Evolutionary conservation across 23 tunicate genomes (phyloP), one percentile per base, ranked within the genome.

Genomic region (Aplidium turbinatum): DNA sequence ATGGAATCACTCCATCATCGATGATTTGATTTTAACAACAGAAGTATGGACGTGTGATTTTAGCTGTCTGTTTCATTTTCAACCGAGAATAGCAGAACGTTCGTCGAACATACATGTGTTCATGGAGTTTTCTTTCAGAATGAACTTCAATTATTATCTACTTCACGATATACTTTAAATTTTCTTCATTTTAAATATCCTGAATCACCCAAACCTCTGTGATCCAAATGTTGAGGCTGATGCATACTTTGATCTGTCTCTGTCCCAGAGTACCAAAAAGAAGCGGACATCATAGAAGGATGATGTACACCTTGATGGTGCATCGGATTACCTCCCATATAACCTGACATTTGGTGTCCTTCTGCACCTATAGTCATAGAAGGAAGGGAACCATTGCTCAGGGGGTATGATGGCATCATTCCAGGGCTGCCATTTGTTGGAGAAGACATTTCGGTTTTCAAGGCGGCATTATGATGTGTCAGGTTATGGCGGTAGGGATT

Each of bases 391-490:
- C 86, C 68, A 46, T 70, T 78, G 66, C 68, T 82, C 0, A 46
- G 68, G 13, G 94, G 75, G 35, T 73, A 75, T 2, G 87, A 58
- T 3, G 75, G 83, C 27, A 73, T 22, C 48, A 75, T 76, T 18
- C 84, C 75, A 31, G 92, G 79, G 33, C 80, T 75, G 7, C 83
- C 79, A 53, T 70, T 75, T 25, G 62, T 51, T 16, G 96, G 96
- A 4, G 96, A 88, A 19, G 96, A 81, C 73, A 88, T 47, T 68
- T 88, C 96, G 29, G 83, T 88, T 68, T 88, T 88, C 87, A 88
- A 57, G 42, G 35, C 78, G 20, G 47, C 32, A 31, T 77, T 69
- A 24, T 38, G 66, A 22, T 84, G 92, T 21, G 77, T 52, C 78
- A 73, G 74, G 82, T 38, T 74, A 73, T 74, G 82, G 4, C 29